These are phyloP conservation scores for Montipora efflorescens DNA, from an alignment of 64 coral and sea anemone species.

Conservation along the genomic window DNA sequence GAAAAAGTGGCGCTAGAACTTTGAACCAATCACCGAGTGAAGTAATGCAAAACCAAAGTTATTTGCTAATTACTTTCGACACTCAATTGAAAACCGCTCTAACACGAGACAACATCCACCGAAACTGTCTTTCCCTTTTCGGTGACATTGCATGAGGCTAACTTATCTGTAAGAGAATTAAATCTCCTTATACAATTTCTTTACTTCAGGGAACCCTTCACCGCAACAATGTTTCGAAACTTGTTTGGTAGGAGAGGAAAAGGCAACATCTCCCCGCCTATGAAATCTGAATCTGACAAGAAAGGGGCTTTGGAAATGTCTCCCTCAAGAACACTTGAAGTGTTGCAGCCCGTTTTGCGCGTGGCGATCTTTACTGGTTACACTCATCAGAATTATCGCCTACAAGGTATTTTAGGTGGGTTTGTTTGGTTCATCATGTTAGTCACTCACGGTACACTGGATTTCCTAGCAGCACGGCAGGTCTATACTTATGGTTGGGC, in stretches of 20 bases:
- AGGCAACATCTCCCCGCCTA: slow-evolving; percentile 17
- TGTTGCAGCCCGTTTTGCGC: slow-evolving; percentile 14
- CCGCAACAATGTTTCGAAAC: slow-evolving; percentile 16
- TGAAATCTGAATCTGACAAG: background rate
- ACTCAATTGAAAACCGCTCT: no score
- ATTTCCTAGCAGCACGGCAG: slow-evolving; percentile 61
- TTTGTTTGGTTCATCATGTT: slow-evolving; percentile 58
- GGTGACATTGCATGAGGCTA: background rate
- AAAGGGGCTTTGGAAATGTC: background rate
- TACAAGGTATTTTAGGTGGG: slow-evolving; percentile 56
- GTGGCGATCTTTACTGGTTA: slow-evolving; percentile 59
- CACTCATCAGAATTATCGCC: slow-evolving; percentile 41
- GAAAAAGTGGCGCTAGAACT: no score
- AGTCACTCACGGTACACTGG: slow-evolving; percentile 50
- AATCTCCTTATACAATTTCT: background rate
- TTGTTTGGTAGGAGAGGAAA: slow-evolving; percentile 27
- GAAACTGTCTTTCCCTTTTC: no score
- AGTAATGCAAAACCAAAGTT: no score
- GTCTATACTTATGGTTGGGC: slow-evolving; percentile 70
- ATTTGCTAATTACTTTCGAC: no score
- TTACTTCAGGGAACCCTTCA: background rate
- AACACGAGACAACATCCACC: no score
- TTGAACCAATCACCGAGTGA: no score
- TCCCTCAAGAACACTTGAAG: background rate
- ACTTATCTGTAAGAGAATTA: background rate